phyloP scores from a whole-genome alignment of 2,888 invertebrate genomes.

The Stegana nigrithorax region DNA sequence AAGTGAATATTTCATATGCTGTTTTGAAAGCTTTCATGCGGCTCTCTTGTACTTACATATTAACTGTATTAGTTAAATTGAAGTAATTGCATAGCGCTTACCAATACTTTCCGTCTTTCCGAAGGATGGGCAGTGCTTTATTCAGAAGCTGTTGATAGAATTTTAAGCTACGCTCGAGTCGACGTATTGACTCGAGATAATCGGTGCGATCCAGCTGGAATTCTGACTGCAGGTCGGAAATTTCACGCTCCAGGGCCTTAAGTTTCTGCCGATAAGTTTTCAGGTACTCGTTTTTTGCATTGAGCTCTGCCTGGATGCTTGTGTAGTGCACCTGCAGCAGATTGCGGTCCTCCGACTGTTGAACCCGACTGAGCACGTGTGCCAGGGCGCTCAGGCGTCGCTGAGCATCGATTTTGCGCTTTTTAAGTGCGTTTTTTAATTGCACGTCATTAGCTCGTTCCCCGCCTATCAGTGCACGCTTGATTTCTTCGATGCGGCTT shows the following conservation, averaged over 20 bases:
- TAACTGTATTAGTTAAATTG: no score
- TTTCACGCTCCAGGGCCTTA: slow-evolving; percentile 77
- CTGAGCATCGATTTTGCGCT: slow-evolving; percentile 78
- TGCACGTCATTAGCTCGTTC: slow-evolving; percentile 80
- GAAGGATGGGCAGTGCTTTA: slow-evolving; percentile 76
- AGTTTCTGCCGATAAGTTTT: slow-evolving; percentile 76
- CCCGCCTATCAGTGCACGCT: slow-evolving; percentile 83
- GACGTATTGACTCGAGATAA: slow-evolving; percentile 83
- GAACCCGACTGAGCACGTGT: slow-evolving; percentile 72
- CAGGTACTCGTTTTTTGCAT: slow-evolving; percentile 76
- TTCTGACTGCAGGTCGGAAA: slow-evolving; percentile 82
- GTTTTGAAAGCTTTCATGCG: no score
- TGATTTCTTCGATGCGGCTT: slow-evolving; percentile 73
- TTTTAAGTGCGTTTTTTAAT: slow-evolving; percentile 76
- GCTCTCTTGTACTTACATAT: no score
- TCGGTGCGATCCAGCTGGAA: slow-evolving; percentile 86
- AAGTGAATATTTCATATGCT: no score
- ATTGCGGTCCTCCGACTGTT: slow-evolving; percentile 78
- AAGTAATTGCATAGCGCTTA: no score
- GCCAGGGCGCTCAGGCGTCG: slow-evolving; percentile 73
- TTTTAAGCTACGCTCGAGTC: slow-evolving; percentile 78
- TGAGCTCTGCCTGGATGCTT: slow-evolving; percentile 82
- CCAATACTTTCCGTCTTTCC: slow-evolving; percentile 81
- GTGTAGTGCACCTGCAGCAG: slow-evolving; percentile 81
- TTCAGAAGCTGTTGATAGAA: slow-evolving; percentile 76